Evolutionary conservation across 2,797 vertebrate species (phyloP), one percentile per base, ranked within the genome.

Genomic region (Eidolon dupreanum): DNA sequence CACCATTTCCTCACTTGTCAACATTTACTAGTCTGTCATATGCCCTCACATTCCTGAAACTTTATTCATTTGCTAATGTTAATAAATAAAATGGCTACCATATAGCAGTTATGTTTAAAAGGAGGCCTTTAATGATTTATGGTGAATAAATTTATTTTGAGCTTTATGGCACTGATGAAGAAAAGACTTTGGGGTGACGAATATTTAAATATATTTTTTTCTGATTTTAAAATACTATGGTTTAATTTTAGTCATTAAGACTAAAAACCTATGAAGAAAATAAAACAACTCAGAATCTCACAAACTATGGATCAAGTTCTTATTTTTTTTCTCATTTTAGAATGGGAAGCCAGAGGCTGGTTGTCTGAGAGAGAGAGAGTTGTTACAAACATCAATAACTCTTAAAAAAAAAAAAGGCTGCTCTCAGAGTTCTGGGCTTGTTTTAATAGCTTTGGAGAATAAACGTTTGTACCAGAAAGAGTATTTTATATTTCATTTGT

Each of bases 31-130:
- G 15, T 59, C 22, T 81, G 41, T n/a, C 28, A 24, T 16, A 49
- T 22, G 57, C 9, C 53, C n/a, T 92, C n/a, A 68, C 12, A 36
- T 84, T 93, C 3, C 59, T 75, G 51, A 79, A 81, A 81, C 11
- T 74, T 38, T 63, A 66, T 51, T 26, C 19, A 71, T 93, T 88
- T 59, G 33, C n/a, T 36, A 88, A 94, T 86, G 55, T 77, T 93
- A 49, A 83, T 81, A 83, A 61, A 46, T 51, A 55, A 81, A 93
- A 82, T 88, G 31, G 6, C 17, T 26, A 70, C 43, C 3, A 26
- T 15, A 8, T 11, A 46, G 28, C 28, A 46, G 6, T 20, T 43
- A n/a, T 33, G 6, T 85, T 93, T 86, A 41, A 88, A 36, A 49
- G 33, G 61, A 65, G 41, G 6, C 5, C 2, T 55, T 79, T 28